Evolutionary conservation across 2,797 vertebrate genomes (phyloP), one percentile per base, ranked within the genome.

Genomic region (Thaleichthys pacificus): DNA sequence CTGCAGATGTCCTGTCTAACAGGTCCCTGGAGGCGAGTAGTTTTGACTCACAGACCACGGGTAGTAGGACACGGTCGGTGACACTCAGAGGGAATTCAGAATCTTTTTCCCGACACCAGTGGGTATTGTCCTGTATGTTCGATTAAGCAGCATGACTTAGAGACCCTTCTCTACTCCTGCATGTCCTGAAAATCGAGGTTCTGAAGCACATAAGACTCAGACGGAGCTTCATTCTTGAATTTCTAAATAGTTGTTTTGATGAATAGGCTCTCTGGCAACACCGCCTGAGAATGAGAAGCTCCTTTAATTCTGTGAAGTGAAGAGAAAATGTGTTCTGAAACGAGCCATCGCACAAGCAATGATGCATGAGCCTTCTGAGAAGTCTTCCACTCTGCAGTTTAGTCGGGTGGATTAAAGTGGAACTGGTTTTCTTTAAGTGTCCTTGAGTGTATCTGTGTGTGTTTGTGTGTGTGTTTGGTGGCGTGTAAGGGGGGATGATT

Each of bases 221-320:
- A 14, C 42, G 2, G 19, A 24, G 72, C 32, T 79, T 74, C 51
- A 61, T 5, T 26, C 65, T 51, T 2, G 73, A 61, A 72, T 73
- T 75, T 67, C 75, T 77, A 75, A 80, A 21, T 80, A 73, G 66
- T 66, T 67, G 22, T 17, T 51, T 2, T 56, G 32, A 35, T 35
- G 32, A 35, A 49, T 71, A 60, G 68, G 57, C 68, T 66, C 74
- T 66, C 74, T 71, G 68, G 67, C 64, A 58, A 60, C 49, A 62
- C 63, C 58, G 73, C 61, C 66, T 73, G 57, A 70, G 77, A 80
- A 79, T 77, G 71, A 85, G 70, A 74, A 38, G 68, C 42, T 69
- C 38, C 32, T 81, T 81, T 85, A 76, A 80, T 85, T 82, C 62
- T 70, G 68, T 75, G 66, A 80, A 77, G 69, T 70, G 75, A 77